Evolutionary conservation across 2,797 vertebrate genomes (phyloP).

Genomic region (Smutsia gigantea): DNA sequence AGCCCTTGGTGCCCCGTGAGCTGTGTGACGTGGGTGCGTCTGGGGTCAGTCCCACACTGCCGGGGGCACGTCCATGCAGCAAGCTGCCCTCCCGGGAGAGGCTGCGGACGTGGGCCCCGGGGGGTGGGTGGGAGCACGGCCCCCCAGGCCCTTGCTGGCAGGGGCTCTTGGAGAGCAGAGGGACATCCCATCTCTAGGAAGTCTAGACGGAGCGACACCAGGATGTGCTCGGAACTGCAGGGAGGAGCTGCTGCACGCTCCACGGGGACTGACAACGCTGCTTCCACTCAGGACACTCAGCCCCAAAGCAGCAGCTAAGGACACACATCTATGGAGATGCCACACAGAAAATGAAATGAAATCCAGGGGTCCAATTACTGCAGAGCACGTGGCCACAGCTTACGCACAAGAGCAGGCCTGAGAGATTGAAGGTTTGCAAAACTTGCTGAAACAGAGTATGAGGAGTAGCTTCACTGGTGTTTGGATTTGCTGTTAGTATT

Average conservation of each 20-base stretch:
- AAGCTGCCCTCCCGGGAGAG: no score
- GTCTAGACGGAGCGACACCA: not conserved
- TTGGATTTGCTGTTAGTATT: not conserved
- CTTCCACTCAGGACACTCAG: not conserved
- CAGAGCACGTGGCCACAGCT: not conserved
- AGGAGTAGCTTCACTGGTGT: not conserved
- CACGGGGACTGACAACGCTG: not conserved
- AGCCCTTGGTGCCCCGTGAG: not conserved
- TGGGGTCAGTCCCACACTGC: not conserved
- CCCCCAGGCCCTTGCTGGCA: not conserved
- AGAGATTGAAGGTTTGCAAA: not conserved
- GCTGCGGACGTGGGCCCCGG: no score
- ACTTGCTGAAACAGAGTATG: not conserved
- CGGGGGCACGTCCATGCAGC: no score
- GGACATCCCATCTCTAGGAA: not conserved
- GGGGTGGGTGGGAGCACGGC: not conserved
- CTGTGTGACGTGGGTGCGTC: not conserved
- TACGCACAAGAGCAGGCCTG: not conserved
- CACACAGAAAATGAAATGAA: not conserved
- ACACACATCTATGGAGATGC: no score
- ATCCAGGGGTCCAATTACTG: not conserved
- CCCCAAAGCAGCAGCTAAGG: not conserved
- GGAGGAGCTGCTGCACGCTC: not conserved
- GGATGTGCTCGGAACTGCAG: no score
- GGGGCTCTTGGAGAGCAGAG: not conserved